phyloP scores from a whole-genome alignment of 2,797 vertebrate species.

The Danio tinwini region DNA sequence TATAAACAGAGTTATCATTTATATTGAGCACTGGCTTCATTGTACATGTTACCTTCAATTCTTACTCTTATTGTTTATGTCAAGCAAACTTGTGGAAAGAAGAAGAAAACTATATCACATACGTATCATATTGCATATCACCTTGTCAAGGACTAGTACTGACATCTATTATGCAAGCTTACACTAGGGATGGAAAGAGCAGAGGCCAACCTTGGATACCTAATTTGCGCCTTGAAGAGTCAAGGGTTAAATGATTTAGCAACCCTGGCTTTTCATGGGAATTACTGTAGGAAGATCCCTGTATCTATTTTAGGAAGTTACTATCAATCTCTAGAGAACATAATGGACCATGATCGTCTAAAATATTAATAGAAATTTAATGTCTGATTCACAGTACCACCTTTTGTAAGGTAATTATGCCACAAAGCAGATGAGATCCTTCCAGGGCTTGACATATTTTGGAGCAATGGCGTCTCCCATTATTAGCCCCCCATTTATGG shows the following conservation, averaged over 20 bases:
- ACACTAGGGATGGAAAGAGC: not conserved
- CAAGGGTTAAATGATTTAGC: not conserved
- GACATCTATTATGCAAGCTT: no score
- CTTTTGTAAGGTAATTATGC: not conserved
- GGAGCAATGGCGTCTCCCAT: no score
- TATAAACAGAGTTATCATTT: no score
- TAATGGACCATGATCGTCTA: no score
- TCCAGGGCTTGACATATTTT: not conserved
- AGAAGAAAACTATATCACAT: no score
- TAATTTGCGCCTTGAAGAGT: not conserved
- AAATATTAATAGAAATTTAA: not conserved
- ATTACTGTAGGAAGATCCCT: not conserved
- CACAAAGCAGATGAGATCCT: not conserved
- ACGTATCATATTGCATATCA: no score
- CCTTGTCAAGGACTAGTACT: no score
- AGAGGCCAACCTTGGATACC: not conserved
- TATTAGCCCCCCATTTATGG: not conserved
- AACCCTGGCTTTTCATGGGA: not conserved
- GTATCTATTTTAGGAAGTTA: not conserved
- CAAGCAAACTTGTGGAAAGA: no score
- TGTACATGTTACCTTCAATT: no score
- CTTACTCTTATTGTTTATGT: no score
- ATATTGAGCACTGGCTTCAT: no score
- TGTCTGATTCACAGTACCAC: not conserved
- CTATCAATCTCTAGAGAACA: not conserved